Base-by-base conservation (phyloP, 2,113 vertebrate species). In the Brachyhypopomus gauderio region DNA sequence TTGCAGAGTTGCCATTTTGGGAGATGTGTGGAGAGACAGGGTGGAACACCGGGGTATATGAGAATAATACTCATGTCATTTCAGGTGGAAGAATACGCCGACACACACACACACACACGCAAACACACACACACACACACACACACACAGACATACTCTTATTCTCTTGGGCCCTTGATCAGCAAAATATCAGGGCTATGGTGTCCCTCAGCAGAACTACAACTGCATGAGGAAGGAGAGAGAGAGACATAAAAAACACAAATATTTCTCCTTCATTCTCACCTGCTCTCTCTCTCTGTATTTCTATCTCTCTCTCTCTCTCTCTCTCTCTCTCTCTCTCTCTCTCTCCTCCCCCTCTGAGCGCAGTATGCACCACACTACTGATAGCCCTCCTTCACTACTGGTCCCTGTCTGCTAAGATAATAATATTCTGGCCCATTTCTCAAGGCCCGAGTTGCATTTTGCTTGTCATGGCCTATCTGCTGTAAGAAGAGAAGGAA, bases 401-500 rank as follows among this genome's bases (percentile, higher is more conserved):
- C 70, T 36, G 79, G 82, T 88, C 86, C 64, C 48, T 59, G 86
- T 34, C 69, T 52, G 82, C 84, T 67, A 76, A 89, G 79, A 60
- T 87, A 84, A 80, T 80, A 89, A 80, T 83, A 77, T 91, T 88
- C 82, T 87, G 88, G 82, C 58, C 86, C 78, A 90, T 91, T 92
- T 93, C 89, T 92, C 88, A 83, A 74, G 82, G 78, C 88, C 88
- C 88, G 85, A 79, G 85, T 81, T 84, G 85, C 91, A 93, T 92
- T 92, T 90, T 91, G 86, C 85, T 91, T 92, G 89, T 88, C 88
- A 91, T 87, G 85, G 85, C 90, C 90, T 87, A 87, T 90, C 91
- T 92, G 85, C 89, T 69, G 58, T 84, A 85, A 52, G 45, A 11
- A 52, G 14, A 52, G 45, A 0, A 52, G 12, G 45, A 52, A 52